phyloP scores from a whole-genome alignment of 2,113 vertebrate species.

The Clarias batrachus region DNA sequence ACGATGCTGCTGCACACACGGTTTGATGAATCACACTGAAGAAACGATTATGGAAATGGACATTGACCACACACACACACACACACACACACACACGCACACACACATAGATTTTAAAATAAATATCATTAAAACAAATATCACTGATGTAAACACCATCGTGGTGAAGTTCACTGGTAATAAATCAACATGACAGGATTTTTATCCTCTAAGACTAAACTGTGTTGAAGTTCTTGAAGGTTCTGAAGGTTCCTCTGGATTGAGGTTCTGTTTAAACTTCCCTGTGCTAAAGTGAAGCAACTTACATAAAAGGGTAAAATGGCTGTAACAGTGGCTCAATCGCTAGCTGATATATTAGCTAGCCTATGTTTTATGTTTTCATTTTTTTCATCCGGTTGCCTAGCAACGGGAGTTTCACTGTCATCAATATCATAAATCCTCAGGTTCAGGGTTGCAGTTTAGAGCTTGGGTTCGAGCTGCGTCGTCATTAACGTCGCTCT shows the following conservation, averaged over 20 bases:
- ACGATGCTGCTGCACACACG: slow-evolving; percentile 11
- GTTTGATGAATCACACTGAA: slow-evolving; percentile 25
- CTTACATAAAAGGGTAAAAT: background rate
- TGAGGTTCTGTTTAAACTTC: background rate
- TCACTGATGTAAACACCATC: background rate
- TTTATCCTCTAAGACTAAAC: background rate
- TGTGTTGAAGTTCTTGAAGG: background rate
- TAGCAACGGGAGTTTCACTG: background rate
- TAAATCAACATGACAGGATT: background rate
- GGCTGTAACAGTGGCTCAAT: background rate
- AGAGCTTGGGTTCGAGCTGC: background rate
- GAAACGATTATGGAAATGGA: slow-evolving; percentile 23
- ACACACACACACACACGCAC: background rate
- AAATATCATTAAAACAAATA: background rate
- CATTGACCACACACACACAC: slow-evolving; percentile 10
- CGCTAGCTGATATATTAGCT: background rate
- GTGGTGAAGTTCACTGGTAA: background rate
- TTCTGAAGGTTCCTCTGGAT: background rate
- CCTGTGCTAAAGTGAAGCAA: background rate
- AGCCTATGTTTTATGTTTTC: background rate
- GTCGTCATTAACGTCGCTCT: background rate
- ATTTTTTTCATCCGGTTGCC: background rate
- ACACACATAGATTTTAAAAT: background rate
- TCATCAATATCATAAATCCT: background rate
- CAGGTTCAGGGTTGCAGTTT: too few relatives aligned